These are phyloP conservation scores for Drosophila lacicola DNA, from an alignment of 2,888 invertebrate genomes.

Conservation along the genomic window DNA sequence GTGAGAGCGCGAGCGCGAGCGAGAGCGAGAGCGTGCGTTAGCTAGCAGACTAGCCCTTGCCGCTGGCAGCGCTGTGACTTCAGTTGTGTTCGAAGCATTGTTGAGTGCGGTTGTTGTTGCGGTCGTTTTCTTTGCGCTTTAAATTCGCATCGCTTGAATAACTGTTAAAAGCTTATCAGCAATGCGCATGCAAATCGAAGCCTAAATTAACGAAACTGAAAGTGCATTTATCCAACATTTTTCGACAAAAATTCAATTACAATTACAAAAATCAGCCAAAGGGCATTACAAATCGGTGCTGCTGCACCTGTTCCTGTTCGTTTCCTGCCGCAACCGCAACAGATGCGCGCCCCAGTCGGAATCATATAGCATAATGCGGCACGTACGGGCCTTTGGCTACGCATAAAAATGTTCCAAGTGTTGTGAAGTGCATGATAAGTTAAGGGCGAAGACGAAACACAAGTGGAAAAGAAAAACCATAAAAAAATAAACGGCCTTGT, in stretches of 20 bases:
- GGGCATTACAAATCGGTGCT: constrained; percentile 32
- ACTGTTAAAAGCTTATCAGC: constrained; percentile 33
- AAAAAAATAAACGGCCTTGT: constrained; percentile 62
- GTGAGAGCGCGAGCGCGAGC: constrained; percentile 3
- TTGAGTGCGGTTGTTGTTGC: constrained; percentile 53
- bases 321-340: constrained; percentile 59
- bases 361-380: constrained; percentile 44
- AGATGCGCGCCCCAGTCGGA: constrained; percentile 35
- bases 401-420: constrained; percentile 65
- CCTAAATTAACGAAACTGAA: constrained; percentile 52
- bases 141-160: neutral
- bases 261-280: neutral
- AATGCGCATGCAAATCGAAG: constrained; percentile 6
- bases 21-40: constrained; percentile 9
- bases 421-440: constrained; percentile 68
- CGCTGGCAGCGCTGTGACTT: constrained; percentile 33
- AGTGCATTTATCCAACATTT: constrained; percentile 38
- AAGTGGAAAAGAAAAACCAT: constrained; percentile 29
- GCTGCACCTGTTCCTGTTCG: constrained; percentile 70
- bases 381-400: constrained; percentile 72
- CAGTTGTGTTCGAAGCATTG: constrained; percentile 48
- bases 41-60: constrained; percentile 63
- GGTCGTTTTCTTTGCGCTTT: constrained; percentile 8
- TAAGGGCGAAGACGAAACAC: constrained; percentile 39
- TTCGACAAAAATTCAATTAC: constrained; percentile 5